phyloP scores from a whole-genome alignment of 2,888 invertebrate genomes.

The Pristionchus entomophagus region DNA sequence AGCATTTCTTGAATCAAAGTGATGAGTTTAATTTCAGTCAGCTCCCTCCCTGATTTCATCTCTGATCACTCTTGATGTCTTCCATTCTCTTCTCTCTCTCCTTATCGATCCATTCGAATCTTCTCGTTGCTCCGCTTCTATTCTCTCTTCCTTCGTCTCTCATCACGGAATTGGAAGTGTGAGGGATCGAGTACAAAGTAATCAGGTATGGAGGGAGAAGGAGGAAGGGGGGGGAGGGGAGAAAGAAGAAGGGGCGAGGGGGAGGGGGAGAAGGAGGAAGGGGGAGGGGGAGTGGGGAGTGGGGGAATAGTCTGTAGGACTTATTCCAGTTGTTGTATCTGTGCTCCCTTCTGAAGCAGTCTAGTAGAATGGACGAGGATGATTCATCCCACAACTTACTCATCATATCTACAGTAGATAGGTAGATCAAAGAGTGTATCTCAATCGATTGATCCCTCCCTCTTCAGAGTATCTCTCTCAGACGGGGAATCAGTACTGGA shows the following conservation, averaged over 20 bases:
- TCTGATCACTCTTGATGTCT: conserved; percentile 14
- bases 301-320: too few species aligned
- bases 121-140: conserved; percentile 4
- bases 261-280: not conserved
- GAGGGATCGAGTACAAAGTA: not conserved
- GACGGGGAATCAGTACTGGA: conserved; percentile 48
- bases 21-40: not conserved
- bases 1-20: too few species aligned
- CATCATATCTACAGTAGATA: not conserved
- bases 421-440: not conserved
- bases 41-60: conserved; percentile 9
- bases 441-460: not conserved
- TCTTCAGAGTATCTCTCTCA: conserved; percentile 17
- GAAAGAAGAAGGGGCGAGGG: not conserved
- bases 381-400: conserved; percentile 18
- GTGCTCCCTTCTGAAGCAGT: conserved; percentile 16
- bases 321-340: conserved; percentile 24
- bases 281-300: too few species aligned
- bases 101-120: conserved; percentile 6
- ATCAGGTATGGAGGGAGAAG: conserved; percentile 16
- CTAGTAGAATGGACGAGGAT: not conserved
- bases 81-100: conserved; percentile 43
- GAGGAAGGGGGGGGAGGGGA: not conserved
- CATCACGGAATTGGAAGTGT: conserved; percentile 2
- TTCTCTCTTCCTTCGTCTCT: conserved; percentile 28